Base-by-base conservation (phyloP, 2,113 vertebrate species). In the Bambusicola thoracicus region DNA sequence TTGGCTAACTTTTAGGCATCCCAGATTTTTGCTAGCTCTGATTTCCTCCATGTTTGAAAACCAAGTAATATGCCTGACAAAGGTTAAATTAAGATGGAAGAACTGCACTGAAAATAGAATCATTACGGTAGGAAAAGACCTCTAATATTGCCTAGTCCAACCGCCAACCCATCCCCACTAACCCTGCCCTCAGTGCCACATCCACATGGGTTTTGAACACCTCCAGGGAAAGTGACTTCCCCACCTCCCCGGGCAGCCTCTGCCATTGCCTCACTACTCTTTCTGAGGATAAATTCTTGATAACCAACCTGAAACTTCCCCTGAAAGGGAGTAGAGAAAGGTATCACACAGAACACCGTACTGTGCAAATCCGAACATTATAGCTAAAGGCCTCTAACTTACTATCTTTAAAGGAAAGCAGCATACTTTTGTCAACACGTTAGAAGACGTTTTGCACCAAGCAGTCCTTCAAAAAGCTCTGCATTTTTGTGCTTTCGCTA, bases 321-420 rank as follows among this genome's bases (percentile, higher is more conserved):
- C 27, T 53, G 14, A 29, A 53, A 53, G 25, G 51, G 27, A 53
- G 51, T 2, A 70, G n/a, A 48, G 53, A 32, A 61, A 41, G 62
- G 17, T 10, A 82, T 68, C 10, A 67, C 0, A 70, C 6, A 93
- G 14, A 41, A 41, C 18, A 74, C 4, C 73, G 11, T 12, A 30
- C 13, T 79, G 48, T 72, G 65, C 41, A 38, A 81, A 53, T 25
- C 14, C 30, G 13, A n/a, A 32, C 7, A 2, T 13, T 68, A 43
- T 17, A 66, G 32, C 79, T 93, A 74, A 29, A 91, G 72, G 38
- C 30, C 82, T 95, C 79, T 89, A 94, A 92, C 85, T 91, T 95
- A 90, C 88, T 94, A 80, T 24, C 85, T 66, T 68, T 25, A 38
- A 85, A 7, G 88, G n/a, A 88, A 46, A 79, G 49, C 91, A 87